Conservation (phyloP, 2,113 vertebrate species). For the Pachycephala philippinensis region DNA sequence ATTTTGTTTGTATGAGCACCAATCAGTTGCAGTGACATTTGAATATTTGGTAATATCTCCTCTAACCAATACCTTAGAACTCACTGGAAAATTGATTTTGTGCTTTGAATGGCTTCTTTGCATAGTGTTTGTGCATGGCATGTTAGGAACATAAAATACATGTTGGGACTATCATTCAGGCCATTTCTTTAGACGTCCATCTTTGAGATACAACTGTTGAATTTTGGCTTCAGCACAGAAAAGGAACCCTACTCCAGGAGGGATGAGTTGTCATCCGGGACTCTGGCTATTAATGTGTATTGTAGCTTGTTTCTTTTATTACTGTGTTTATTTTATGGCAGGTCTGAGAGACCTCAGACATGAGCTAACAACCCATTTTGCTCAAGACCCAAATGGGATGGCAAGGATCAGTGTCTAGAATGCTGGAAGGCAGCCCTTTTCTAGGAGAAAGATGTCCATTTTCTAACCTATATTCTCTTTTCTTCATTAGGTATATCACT, state of each 20-base stretch:
- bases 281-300: background rate
- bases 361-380: background rate
- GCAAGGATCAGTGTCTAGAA: background rate
- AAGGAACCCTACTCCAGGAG: background rate
- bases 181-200: background rate
- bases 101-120: background rate
- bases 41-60: background rate
- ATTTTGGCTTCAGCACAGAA: background rate
- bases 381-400: background rate
- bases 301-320: background rate
- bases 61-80: background rate
- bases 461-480: background rate
- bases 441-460: background rate
- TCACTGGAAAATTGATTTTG: background rate
- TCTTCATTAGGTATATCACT: conserved; percentile 78
- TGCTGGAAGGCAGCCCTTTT: background rate
- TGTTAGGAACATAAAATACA: background rate
- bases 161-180: background rate
- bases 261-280: background rate
- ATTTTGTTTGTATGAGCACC: background rate
- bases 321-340: background rate
- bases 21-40: background rate
- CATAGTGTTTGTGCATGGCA: background rate
- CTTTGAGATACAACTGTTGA: background rate
- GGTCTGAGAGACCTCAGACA: background rate